Base-by-base conservation (phyloP, 2,888 invertebrate species). In the Eubasilissa splendida region DNA sequence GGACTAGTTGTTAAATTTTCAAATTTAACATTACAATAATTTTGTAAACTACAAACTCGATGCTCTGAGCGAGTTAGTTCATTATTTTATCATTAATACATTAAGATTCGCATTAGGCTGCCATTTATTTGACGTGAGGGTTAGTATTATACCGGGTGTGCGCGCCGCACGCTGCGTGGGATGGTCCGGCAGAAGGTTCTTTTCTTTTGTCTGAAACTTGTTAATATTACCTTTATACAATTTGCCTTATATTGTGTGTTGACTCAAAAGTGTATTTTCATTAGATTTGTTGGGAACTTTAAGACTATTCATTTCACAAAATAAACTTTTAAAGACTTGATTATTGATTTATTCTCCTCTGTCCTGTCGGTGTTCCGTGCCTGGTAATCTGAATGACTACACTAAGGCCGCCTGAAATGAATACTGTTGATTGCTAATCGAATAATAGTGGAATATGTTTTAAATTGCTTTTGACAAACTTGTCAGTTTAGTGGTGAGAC, bases 51-150 rank as follows among this genome's bases (percentile, higher is more conserved):
- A 50, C 68, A 68, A 68, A 68, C 68, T 68, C 42, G 50, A 50
- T 68, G 50, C 68, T 50, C 68, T 68, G n/a, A 68, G 42, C 68
- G 68, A 68, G 68, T 50, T 68, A 68, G 68, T 68, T 68, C 50
- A 50, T 68, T 68, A 68, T 68, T 68, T 71, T 54, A 71, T 71
- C 71, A 71, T 71, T 71, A 71, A 71, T 71, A 54, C 52, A 71
- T 71, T 71, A 71, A 71, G 71, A 71, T 71, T 71, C 71, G 71
- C 71, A 53, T 71, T 77, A 75, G 66, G 76, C 75, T 82, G 82
- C 82, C 80, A 82, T 82, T 82, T 78, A 74, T 76, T 78, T 77
- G 78, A 66, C 80, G 76, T 80, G 80, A 80, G 80, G 74, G 79
- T 79, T 82, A 82, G 82, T 80, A 71, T 81, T 78, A 75, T 78